These are phyloP conservation scores for Mechanitis mazaeus DNA, from an alignment of 2,888 invertebrate genomes.

Conservation along the genomic window DNA sequence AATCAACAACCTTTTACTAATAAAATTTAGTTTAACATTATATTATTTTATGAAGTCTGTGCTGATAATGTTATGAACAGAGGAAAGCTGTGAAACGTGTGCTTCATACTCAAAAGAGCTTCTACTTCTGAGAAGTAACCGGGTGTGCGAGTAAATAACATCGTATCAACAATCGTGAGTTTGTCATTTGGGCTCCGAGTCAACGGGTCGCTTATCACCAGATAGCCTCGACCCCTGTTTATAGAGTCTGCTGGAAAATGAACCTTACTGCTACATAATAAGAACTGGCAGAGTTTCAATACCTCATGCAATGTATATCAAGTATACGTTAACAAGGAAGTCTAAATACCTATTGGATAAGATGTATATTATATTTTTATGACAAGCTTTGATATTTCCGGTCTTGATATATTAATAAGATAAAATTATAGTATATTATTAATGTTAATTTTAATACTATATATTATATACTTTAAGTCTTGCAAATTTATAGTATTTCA, in stretches of 20 bases:
- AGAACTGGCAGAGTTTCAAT: slow-evolving; percentile 27
- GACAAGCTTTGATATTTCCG: no score
- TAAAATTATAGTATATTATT: no score
- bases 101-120: background rate
- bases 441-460: no score
- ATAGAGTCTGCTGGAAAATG: slow-evolving; percentile 21
- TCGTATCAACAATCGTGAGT: slow-evolving; percentile 30
- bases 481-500: no score
- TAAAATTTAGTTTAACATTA: no score
- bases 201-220: slow-evolving; percentile 57
- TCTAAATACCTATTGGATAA: slow-evolving; percentile 21
- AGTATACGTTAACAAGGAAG: slow-evolving; percentile 25
- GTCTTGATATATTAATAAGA: no score
- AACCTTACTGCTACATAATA: slow-evolving; percentile 33
- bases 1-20: no score
- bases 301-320: slow-evolving; percentile 35
- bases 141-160: slow-evolving; percentile 23
- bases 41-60: no score
- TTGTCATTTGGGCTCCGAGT: slow-evolving; percentile 51
- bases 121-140: slow-evolving; percentile 23
- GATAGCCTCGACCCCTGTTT: slow-evolving; percentile 58
- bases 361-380: slow-evolving; percentile 5
- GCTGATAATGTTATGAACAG: no score
- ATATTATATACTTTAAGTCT: no score
- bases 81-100: no score